Percentiles rank a stretch among this genome's conserved stretches.
Evolutionary conservation across 2,113 vertebrate genomes (phyloP).

Genomic region (Physeter macrocephalus): DNA sequence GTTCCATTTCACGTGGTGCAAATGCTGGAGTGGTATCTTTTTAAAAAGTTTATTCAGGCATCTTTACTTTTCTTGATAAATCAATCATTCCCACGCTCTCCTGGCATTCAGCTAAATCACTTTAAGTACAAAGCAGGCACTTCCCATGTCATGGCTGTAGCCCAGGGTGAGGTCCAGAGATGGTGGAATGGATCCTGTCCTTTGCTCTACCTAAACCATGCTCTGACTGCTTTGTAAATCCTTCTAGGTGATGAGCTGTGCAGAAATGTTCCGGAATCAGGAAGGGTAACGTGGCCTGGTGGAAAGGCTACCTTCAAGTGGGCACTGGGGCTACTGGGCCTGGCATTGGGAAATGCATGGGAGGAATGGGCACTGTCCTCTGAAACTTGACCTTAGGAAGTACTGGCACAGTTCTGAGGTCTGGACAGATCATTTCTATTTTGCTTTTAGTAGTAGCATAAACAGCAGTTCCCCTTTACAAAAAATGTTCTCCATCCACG

Average conservation of each 20-base stretch:
- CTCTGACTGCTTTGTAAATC: background rate
- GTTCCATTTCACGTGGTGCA: background rate
- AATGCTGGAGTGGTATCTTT: background rate
- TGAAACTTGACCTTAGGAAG: background rate
- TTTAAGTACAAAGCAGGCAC: background rate
- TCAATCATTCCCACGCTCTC: background rate
- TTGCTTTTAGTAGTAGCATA: background rate
- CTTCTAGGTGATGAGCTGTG: background rate
- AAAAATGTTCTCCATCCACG: background rate
- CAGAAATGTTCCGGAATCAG: background rate
- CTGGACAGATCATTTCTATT: background rate
- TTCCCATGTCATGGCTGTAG: fast-evolving
- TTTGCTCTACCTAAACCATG: fast-evolving
- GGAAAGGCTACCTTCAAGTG: background rate
- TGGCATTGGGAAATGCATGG: background rate
- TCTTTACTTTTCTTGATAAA: background rate
- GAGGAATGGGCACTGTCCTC: background rate
- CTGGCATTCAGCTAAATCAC: background rate
- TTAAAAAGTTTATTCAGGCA: background rate
- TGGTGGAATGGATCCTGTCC: background rate
- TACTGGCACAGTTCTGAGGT: background rate
- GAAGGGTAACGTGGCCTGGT: background rate
- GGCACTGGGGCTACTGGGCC: background rate
- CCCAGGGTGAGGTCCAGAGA: background rate
- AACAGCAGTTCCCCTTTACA: background rate